Evolutionary conservation across 2,888 invertebrate species (phyloP).

Genomic region (Ptilodon capucinus): DNA sequence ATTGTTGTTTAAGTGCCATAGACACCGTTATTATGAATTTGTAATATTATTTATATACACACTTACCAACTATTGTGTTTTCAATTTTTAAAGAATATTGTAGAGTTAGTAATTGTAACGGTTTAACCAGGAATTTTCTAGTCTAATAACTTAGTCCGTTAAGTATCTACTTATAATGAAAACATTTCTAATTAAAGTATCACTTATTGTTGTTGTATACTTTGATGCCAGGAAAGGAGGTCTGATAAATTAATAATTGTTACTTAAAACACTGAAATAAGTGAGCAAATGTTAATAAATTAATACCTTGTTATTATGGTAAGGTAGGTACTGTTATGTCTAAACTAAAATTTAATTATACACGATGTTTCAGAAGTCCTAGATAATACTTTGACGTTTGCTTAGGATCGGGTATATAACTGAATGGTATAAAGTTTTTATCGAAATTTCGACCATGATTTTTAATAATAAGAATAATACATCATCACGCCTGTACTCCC

Average conservation of each 20-base stretch:
- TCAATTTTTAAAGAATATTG: conserved; percentile 9
- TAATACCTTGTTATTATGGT: conserved; percentile 6
- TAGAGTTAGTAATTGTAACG: conserved; percentile 11
- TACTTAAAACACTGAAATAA: background rate
- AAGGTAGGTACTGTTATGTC: background rate
- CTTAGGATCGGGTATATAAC: too few species aligned
- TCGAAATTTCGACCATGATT: too few species aligned
- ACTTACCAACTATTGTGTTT: background rate
- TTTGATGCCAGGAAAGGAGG: conserved; percentile 6
- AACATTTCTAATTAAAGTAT: conserved; percentile 1
- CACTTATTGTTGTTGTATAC: conserved; percentile 7
- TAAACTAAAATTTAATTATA: background rate
- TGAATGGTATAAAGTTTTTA: too few species aligned
- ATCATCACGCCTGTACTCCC: too few species aligned
- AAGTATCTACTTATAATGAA: conserved; percentile 18
- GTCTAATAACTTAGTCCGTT: conserved; percentile 32
- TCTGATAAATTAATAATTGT: conserved; percentile 2
- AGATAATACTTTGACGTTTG: too few species aligned
- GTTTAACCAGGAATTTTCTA: conserved; percentile 29
- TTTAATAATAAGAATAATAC: too few species aligned
- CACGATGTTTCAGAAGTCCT: too few species aligned
- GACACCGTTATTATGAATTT: background rate
- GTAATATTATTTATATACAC: background rate
- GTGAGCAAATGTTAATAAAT: background rate
- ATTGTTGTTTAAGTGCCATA: conserved; percentile 16